Evolutionary conservation across 64 coral and sea anemone genomes (phyloP).

Genomic region (Montipora efflorescens): DNA sequence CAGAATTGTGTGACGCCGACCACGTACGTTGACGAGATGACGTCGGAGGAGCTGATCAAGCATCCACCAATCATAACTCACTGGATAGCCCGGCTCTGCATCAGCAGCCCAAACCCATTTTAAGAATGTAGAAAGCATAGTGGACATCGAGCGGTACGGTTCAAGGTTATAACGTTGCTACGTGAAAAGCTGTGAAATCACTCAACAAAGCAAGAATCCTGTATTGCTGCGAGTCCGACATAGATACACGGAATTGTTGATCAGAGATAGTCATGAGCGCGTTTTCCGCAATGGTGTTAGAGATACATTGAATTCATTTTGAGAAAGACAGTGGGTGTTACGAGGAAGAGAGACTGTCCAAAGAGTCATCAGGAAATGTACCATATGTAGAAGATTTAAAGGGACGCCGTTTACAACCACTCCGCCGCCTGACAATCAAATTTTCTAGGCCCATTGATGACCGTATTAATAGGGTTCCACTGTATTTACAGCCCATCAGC

Average conservation of each 20-base stretch:
- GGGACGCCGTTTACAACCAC: neutral
- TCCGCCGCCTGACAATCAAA: neutral
- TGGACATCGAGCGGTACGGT: no score
- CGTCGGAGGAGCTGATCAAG: neutral
- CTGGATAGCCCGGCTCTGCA: neutral
- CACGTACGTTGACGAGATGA: neutral
- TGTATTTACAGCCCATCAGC: neutral
- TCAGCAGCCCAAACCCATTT: neutral
- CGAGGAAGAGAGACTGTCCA: neutral
- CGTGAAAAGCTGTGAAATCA: neutral
- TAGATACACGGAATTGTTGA: neutral
- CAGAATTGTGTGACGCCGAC: neutral
- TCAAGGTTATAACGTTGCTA: no score
- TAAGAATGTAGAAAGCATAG: neutral
- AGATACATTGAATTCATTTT: neutral
- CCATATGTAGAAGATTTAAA: neutral
- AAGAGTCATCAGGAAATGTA: neutral
- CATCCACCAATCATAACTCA: neutral
- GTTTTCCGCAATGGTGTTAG: constrained; percentile 21
- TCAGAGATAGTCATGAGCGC: neutral
- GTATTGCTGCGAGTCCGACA: neutral
- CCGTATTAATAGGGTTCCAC: no score
- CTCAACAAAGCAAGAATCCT: constrained; percentile 32
- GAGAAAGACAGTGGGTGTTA: neutral
- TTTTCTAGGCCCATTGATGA: no score